These are phyloP conservation scores for Oligia strigilis DNA, from an alignment of 2,888 invertebrate species.

Conservation along the genomic window DNA sequence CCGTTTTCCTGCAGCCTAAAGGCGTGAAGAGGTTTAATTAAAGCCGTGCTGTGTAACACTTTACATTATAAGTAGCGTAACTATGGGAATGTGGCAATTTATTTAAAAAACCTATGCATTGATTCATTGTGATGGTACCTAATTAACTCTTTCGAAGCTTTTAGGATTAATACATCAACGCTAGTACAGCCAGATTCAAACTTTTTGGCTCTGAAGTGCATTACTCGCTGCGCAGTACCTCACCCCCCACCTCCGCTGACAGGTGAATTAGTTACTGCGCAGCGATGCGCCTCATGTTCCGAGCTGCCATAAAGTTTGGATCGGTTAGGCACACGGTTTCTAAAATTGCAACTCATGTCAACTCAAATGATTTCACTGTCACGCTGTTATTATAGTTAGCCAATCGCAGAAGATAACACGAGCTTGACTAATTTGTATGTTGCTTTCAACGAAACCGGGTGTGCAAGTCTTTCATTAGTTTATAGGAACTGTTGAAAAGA, in stretches of 20 bases:
- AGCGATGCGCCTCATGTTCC: background rate
- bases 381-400: background rate
- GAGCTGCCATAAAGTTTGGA: too few relatives aligned
- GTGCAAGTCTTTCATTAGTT: background rate
- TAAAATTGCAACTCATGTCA: background rate
- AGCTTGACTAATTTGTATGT: background rate
- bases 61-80: conserved; percentile 3
- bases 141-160: conserved; percentile 11
- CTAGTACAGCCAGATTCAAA: background rate
- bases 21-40: background rate
- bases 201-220: background rate
- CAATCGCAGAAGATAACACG: background rate
- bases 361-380: background rate
- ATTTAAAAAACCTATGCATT: conserved; percentile 20
- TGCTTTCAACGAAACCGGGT: background rate
- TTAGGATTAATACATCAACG: background rate
- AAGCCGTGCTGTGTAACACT: background rate
- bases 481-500: background rate
- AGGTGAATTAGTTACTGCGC: background rate
- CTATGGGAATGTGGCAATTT: conserved; percentile 41
- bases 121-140: conserved; percentile 11
- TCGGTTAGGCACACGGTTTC: background rate
- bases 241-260: background rate
- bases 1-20: background rate
- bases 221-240: background rate